Percentiles rank a stretch among this genome's conserved stretches.
Evolutionary conservation across 2,888 invertebrate species (phyloP).

Genomic region (Orchesellides sinensis): DNA sequence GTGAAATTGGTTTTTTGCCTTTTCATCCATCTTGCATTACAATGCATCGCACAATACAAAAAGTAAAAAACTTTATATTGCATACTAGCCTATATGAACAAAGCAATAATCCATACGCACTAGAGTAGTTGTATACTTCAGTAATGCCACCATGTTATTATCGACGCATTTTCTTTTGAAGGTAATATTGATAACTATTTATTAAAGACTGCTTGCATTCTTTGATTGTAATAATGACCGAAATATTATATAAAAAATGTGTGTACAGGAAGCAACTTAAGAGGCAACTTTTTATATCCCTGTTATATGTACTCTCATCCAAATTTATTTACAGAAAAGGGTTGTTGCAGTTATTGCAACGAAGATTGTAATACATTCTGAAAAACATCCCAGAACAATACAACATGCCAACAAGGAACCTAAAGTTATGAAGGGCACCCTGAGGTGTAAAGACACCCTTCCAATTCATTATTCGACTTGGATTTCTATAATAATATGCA

Average conservation of each 20-base stretch:
- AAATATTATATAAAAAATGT: no score
- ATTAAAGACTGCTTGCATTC: no score
- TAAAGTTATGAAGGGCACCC: slow-evolving; percentile 14
- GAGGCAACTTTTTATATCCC: no score
- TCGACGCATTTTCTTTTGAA: no score
- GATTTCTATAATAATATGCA: not conserved
- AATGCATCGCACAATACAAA: not conserved
- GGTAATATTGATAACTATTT: not conserved
- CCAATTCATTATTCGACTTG: slow-evolving; percentile 37
- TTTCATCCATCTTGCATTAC: not conserved
- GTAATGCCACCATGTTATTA: not conserved
- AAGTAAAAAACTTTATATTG: no score
- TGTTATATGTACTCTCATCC: no score
- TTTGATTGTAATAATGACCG: no score
- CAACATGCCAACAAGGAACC: slow-evolving; percentile 17
- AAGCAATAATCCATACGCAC: no score
- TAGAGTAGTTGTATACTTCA: not conserved
- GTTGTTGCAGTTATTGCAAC: no score
- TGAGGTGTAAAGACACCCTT: slow-evolving; percentile 41
- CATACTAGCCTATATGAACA: no score
- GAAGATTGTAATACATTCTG: not conserved
- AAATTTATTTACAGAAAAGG: no score
- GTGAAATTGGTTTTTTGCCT: slow-evolving; percentile 21
- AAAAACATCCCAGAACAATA: not conserved
- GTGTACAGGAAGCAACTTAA: no score